Evolutionary conservation across 1,140 invertebrate genomes (phyloP).

Genomic region (Portunus trituberculatus): DNA sequence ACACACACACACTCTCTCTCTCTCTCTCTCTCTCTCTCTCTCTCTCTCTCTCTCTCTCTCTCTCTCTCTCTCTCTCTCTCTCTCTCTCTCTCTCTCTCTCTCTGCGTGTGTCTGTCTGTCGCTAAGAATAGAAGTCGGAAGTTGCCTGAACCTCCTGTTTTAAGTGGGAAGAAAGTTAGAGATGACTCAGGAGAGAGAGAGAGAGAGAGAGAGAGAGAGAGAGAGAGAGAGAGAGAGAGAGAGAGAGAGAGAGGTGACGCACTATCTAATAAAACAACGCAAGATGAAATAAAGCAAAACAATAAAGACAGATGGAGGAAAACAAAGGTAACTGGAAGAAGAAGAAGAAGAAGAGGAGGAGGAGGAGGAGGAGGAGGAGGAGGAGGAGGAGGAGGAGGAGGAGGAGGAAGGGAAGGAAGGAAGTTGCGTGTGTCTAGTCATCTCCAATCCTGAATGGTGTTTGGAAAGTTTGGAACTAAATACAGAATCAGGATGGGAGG

Average conservation of each 20-base stretch:
- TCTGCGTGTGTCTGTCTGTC: too few species aligned
- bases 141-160: too few species aligned
- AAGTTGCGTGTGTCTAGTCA: too few species aligned
- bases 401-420: background rate
- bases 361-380: background rate
- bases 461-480: background rate
- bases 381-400: background rate
- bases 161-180: too few species aligned
- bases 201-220: conserved; percentile 21
- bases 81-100: too few species aligned
- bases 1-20: too few species aligned
- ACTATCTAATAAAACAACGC: background rate
- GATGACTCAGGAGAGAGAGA: background rate
- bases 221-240: conserved; percentile 4
- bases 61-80: too few species aligned
- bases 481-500: background rate
- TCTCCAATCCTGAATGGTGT: too few species aligned
- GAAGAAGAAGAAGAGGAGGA: background rate
- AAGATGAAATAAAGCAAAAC: background rate
- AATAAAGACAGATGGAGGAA: background rate
- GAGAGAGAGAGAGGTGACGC: background rate
- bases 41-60: too few species aligned
- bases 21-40: too few species aligned
- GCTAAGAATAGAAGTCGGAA: too few species aligned
- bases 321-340: background rate